phyloP scores from a whole-genome alignment of 1,140 invertebrate genomes.

The Lordiphosa mommai region DNA sequence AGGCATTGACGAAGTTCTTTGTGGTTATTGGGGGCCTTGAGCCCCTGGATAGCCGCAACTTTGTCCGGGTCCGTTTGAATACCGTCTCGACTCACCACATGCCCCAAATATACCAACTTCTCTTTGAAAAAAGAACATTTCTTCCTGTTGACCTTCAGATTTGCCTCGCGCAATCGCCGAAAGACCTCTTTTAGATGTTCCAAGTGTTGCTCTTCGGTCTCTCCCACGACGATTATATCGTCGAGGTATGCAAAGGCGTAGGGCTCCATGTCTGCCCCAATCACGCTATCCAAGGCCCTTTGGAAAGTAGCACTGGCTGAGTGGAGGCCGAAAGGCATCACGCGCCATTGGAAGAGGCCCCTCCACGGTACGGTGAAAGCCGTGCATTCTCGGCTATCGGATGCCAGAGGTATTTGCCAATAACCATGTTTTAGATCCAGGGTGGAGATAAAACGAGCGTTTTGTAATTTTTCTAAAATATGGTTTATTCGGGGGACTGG shows the following conservation, averaged over 20 bases:
- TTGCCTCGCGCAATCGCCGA: too few relatives aligned
- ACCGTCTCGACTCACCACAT: neutral
- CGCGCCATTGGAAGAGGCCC: neutral
- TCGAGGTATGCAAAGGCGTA: neutral
- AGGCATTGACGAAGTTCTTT: conserved; percentile 13
- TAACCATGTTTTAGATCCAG: too few relatives aligned
- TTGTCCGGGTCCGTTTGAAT: conserved; percentile 18
- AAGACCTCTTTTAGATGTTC: too few relatives aligned
- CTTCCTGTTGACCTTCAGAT: neutral
- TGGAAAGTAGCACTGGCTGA: neutral
- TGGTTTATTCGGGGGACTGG: conserved; percentile 3
- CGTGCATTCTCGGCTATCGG: neutral
- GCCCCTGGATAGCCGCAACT: neutral
- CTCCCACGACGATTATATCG: neutral
- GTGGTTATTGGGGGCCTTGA: neutral
- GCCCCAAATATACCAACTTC: neutral
- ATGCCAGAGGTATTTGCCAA: neutral
- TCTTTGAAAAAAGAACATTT: neutral
- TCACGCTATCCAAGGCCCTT: neutral
- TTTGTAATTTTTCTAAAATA: neutral
- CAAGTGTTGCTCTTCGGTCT: neutral
- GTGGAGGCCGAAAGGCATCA: neutral
- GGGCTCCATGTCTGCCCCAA: neutral
- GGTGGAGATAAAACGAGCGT: neutral
- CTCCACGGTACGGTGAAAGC: neutral